Percentiles rank a stretch among this genome's conserved stretches.
These are phyloP conservation scores for Tetramorium simillimum DNA, from an alignment of 1,140 invertebrate species.

Conservation along the genomic window DNA sequence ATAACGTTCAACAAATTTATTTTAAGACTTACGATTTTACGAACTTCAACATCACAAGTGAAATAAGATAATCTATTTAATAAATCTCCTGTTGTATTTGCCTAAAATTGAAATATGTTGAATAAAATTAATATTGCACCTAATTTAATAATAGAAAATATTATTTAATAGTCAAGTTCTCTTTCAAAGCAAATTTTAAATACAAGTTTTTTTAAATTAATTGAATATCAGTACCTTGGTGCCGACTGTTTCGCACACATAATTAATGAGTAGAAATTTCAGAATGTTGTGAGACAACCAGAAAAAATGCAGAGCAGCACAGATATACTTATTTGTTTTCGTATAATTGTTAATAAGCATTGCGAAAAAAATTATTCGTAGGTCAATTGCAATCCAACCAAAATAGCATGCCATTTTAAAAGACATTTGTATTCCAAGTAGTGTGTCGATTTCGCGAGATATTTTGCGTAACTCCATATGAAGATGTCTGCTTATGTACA, in stretches of 20 bases:
- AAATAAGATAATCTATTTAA: not conserved
- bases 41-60: not conserved
- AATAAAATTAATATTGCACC: not conserved
- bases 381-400: not conserved
- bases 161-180: not conserved
- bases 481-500: not conserved
- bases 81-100: not conserved
- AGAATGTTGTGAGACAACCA: not conserved
- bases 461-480: constrained; percentile 19
- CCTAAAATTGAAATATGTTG: not conserved
- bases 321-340: not conserved
- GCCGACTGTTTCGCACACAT: not conserved
- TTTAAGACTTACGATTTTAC: not conserved
- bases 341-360: not conserved
- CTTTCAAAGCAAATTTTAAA: not conserved
- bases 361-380: not conserved
- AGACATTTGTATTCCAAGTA: constrained; percentile 28
- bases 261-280: constrained; percentile 14
- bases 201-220: not conserved
- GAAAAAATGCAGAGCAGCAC: not conserved
- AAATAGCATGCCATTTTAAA: constrained; percentile 19
- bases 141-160: not conserved
- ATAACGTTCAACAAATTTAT: not conserved
- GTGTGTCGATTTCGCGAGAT: not conserved
- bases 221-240: constrained; percentile 8